Evolutionary conservation across 2,797 vertebrate species (phyloP).

Genomic region (Chlorospingus semifuscus): DNA sequence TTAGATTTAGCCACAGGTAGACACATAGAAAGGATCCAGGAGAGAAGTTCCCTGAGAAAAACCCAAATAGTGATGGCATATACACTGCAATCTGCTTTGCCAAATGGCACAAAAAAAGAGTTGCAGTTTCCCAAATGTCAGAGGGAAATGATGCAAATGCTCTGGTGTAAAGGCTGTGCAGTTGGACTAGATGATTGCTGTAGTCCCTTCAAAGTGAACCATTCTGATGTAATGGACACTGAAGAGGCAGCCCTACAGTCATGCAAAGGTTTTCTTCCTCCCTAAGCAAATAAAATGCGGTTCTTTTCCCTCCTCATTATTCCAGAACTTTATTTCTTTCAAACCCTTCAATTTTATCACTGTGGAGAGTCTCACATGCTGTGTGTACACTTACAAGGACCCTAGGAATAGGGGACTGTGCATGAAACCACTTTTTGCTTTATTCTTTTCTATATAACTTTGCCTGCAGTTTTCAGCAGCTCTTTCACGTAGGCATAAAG

Average conservation of each 20-base stretch:
- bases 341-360: background rate
- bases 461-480: constrained; percentile 28
- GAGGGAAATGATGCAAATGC: background rate
- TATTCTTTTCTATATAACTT: constrained; percentile 34
- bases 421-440: background rate
- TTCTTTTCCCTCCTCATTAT: background rate
- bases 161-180: background rate
- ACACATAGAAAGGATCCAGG: background rate
- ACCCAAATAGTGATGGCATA: background rate
- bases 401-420: background rate
- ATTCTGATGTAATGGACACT: background rate
- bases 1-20: background rate
- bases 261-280: background rate
- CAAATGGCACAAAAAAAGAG: background rate
- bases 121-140: background rate
- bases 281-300: background rate
- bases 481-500: constrained; percentile 6
- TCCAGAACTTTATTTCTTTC: background rate
- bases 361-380: constrained; percentile 1
- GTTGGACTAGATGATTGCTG: background rate
- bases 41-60: background rate
- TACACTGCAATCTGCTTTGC: background rate
- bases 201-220: background rate
- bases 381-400: background rate
- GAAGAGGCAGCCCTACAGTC: background rate